Evolutionary conservation across 2,888 invertebrate genomes (phyloP).

Genomic region (Quadroppia sp.): DNA sequence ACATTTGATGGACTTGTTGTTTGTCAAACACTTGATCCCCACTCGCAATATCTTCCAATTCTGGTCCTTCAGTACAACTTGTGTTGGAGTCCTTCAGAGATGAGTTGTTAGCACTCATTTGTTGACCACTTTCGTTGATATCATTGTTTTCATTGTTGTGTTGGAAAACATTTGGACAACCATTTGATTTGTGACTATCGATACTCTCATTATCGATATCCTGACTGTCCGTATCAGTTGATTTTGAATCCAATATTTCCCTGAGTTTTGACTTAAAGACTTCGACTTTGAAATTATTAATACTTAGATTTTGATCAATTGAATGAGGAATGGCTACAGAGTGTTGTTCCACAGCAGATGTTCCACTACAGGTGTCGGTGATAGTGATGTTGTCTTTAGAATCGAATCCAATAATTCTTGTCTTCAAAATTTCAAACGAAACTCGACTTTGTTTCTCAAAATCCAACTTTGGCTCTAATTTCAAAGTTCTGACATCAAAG

Average conservation of each 20-base stretch:
- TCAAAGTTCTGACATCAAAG: conserved; percentile 18
- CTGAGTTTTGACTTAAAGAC: conserved; percentile 28
- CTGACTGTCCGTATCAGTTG: conserved; percentile 51
- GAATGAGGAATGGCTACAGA: no score
- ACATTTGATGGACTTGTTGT: background rate
- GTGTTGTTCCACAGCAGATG: no score
- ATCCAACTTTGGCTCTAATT: background rate
- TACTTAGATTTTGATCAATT: background rate
- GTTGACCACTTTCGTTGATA: background rate
- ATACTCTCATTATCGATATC: background rate
- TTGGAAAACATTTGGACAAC: background rate
- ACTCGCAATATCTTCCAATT: conserved; percentile 2
- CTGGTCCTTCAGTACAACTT: conserved; percentile 19
- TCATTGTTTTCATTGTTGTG: background rate
- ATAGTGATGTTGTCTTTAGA: background rate
- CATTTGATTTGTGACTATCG: background rate
- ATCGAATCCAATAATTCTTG: background rate
- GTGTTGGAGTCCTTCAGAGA: conserved; percentile 13
- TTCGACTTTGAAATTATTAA: conserved; percentile 14
- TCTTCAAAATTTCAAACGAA: background rate
- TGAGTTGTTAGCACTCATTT: no score
- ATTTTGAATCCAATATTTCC: conserved; percentile 25
- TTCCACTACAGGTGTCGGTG: no score
- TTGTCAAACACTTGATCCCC: background rate
- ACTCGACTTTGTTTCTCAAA: conserved; percentile 21